Base-by-base conservation (phyloP, 1,140 invertebrate species). In the Lycorma delicatula region DNA sequence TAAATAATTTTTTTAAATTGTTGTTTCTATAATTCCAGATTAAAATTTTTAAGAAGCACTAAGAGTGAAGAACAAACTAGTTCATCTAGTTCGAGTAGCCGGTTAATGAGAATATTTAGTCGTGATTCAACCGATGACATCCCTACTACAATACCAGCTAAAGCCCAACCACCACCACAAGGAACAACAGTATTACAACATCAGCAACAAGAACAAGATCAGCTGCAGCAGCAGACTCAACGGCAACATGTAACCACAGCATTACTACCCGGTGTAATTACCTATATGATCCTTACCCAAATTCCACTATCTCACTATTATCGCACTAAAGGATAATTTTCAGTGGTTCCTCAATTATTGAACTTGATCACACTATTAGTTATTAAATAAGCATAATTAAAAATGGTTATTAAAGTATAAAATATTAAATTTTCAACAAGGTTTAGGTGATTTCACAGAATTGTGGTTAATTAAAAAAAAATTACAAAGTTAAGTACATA, bases 31-130 rank as follows among this genome's bases (percentile, higher is more conserved):
- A n/a, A n/a, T n/a, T n/a, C n/a, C n/a, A 64, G 63, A 49, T 55
- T 64, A 56, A 58, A 60, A 55, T 64, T 64, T 57, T 52, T 64
- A 26, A 54, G 63, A 16, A 58, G 61, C 16, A 64, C 61, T 16
- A 64, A 64, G 54, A 63, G 61, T 54, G 63, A 64, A 56, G 63
- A 64, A n/a, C 58, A 63, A 18, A 64, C 63, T 0, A 60, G 59
- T 18, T 52, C 46, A 31, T 31, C 58, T 16, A 61, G 57, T 26
- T 50, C 56, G 11, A 50, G 61, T 4, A 54, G 58, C n/a, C 52
- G 63, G 16, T 38, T 63, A 11, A 59, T 55, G 20, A 29, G 63
- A 13, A 51, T 65, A 13, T 65, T 65, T 44, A 63, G 59, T 49
- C 50, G 59, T 16, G 64, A 65, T 6, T 60, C 60, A 2, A 38